phyloP scores from a whole-genome alignment of 1,140 invertebrate genomes.

The Lethrus apterus region DNA sequence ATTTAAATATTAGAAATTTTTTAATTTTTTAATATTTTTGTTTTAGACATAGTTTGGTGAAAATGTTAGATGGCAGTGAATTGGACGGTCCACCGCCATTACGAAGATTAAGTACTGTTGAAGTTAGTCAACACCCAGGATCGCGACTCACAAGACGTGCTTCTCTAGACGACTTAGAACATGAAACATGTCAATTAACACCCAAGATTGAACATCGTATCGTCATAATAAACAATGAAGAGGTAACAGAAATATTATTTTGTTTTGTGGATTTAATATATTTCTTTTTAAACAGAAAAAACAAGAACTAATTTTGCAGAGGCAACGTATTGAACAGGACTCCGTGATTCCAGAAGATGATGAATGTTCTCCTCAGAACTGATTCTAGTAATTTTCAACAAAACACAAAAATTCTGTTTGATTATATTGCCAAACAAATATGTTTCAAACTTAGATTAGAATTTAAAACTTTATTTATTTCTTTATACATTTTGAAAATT shows the following conservation, averaged over 20 bases:
- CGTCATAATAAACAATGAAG: constrained; percentile 58
- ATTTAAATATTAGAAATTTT: no score
- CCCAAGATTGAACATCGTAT: constrained; percentile 71
- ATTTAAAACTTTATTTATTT: no score
- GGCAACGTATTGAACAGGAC: constrained; percentile 50
- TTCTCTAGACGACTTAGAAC: constrained; percentile 69
- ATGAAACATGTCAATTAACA: constrained; percentile 64
- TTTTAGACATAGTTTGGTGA: constrained; percentile 63
- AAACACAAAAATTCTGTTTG: no score
- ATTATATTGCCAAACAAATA: no score
- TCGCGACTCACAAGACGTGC: constrained; percentile 56
- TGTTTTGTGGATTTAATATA: neutral
- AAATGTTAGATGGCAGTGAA: constrained; percentile 61
- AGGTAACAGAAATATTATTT: constrained; percentile 43
- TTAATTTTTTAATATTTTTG: constrained; percentile 15
- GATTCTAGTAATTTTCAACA: constrained; percentile 10
- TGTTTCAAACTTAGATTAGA: no score
- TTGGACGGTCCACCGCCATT: constrained; percentile 60
- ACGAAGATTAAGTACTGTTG: constrained; percentile 42
- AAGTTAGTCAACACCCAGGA: constrained; percentile 26
- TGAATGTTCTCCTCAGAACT: constrained; percentile 47
- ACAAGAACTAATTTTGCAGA: constrained; percentile 46
- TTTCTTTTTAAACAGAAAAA: constrained; percentile 45
- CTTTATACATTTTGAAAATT: no score
- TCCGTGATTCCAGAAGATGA: constrained; percentile 55